These are phyloP conservation scores for Pseudanteris insignis DNA, from an alignment of 2,888 invertebrate species.

Conservation along the genomic window DNA sequence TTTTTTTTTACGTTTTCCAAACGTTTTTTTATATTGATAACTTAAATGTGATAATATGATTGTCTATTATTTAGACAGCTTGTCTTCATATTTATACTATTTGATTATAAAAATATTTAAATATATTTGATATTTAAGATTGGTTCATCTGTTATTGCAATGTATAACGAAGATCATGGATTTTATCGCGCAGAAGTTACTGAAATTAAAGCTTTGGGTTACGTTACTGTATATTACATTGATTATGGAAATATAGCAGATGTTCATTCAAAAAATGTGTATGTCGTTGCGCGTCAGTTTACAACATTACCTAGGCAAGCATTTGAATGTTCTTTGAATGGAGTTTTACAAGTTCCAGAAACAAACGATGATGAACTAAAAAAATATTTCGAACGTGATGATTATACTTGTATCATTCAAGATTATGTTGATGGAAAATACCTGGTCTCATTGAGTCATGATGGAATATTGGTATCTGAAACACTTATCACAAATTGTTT, in stretches of 20 bases:
- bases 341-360: slow-evolving; percentile 69
- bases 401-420: slow-evolving; percentile 71
- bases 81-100: no score
- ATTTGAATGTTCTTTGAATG: slow-evolving; percentile 73
- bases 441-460: slow-evolving; percentile 68
- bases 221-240: slow-evolving; percentile 74
- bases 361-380: slow-evolving; percentile 70
- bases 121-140: slow-evolving; percentile 67
- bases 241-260: slow-evolving; percentile 80
- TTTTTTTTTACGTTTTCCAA: no score
- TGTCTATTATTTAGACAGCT: no score
- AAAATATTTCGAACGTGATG: slow-evolving; percentile 72
- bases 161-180: slow-evolving; percentile 76
- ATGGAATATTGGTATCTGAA: slow-evolving; percentile 68
- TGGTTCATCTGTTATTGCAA: slow-evolving; percentile 75
- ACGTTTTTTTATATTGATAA: no score
- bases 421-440: slow-evolving; percentile 67
- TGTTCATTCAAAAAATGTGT: slow-evolving; percentile 74
- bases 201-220: slow-evolving; percentile 69
- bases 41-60: no score
- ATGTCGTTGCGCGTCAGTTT: slow-evolving; percentile 75
- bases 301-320: slow-evolving; percentile 77
- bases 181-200: slow-evolving; percentile 77
- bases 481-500: slow-evolving; percentile 68
- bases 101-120: no score